These are phyloP conservation scores for Nipponacmea schrenckii DNA, from an alignment of 2,888 invertebrate genomes.

Conservation along the genomic window DNA sequence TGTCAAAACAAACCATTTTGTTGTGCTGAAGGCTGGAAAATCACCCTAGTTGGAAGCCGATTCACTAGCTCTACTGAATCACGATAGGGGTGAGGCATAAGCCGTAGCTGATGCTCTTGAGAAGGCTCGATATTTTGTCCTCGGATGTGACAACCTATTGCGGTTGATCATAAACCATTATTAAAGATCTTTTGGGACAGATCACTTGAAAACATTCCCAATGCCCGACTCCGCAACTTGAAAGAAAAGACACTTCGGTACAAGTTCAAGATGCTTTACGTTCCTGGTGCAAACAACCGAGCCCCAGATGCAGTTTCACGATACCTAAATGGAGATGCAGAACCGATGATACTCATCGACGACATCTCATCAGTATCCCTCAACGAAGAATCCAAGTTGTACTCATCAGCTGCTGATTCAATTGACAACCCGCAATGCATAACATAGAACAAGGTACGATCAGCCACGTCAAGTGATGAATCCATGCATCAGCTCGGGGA, in stretches of 20 bases:
- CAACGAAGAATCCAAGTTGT: neutral
- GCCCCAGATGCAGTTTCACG: conserved; percentile 27
- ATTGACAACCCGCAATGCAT: conserved; percentile 18
- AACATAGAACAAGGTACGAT: conserved; percentile 28
- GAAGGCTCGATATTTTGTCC: conserved; percentile 23
- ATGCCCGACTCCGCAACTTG: conserved; percentile 38
- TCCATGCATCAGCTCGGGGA: conserved; percentile 14
- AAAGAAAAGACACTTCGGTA: conserved; percentile 40
- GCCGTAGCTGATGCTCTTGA: conserved; percentile 34
- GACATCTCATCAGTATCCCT: neutral
- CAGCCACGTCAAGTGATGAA: conserved; percentile 25
- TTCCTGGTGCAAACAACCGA: conserved; percentile 11
- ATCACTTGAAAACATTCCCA: conserved; percentile 29
- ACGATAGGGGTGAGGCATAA: conserved; percentile 8
- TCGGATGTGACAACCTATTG: conserved; percentile 30
- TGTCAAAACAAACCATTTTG: neutral
- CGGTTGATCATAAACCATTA: conserved; percentile 34
- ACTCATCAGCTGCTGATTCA: neutral
- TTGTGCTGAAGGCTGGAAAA: conserved; percentile 11
- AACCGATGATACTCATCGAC: neutral
- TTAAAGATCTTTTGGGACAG: conserved; percentile 29
- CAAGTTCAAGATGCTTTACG: conserved; percentile 20
- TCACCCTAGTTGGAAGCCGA: conserved; percentile 18
- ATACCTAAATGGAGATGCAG: conserved; percentile 18
- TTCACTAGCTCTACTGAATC: conserved; percentile 30